These are phyloP conservation scores for Eurosta solidaginis DNA, from an alignment of 1,140 invertebrate genomes.

Conservation along the genomic window DNA sequence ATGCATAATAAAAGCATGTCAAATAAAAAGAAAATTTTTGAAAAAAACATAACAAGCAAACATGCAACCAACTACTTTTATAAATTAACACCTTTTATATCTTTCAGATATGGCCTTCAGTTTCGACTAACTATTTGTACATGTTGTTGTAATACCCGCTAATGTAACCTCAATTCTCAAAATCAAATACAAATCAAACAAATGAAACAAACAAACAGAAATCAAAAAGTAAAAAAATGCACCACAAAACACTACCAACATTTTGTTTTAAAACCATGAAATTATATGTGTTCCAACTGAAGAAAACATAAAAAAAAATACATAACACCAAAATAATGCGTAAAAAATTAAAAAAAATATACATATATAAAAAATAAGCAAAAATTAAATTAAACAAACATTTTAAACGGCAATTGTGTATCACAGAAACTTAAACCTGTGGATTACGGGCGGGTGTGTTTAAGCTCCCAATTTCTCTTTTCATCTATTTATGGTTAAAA, in stretches of 20 bases:
- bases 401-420: background rate
- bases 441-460: slow-evolving; percentile 50
- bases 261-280: slow-evolving; percentile 21
- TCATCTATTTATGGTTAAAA: background rate
- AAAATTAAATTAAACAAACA: background rate
- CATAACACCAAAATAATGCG: slow-evolving; percentile 40
- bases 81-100: slow-evolving; percentile 42
- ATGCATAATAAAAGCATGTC: too few species aligned
- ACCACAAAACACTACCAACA: slow-evolving; percentile 37
- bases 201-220: slow-evolving; percentile 30
- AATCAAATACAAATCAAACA: slow-evolving; percentile 30
- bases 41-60: background rate
- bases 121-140: slow-evolving; percentile 52
- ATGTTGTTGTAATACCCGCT: slow-evolving; percentile 28
- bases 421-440: background rate
- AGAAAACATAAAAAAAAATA: slow-evolving; percentile 38
- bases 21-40: background rate
- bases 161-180: slow-evolving; percentile 21
- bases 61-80: slow-evolving; percentile 17
- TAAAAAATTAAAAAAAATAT: slow-evolving; percentile 36
- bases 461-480: slow-evolving; percentile 21
- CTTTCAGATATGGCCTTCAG: slow-evolving; percentile 61
- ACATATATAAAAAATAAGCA: slow-evolving; percentile 10
- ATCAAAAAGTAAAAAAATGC: slow-evolving; percentile 37
- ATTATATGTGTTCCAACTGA: slow-evolving; percentile 34